A percentile compares a stretch with the other conserved stretches of the same genome.
phyloP scores from a whole-genome alignment of 2,113 vertebrate species.

The Potamarius usumacintae region DNA sequence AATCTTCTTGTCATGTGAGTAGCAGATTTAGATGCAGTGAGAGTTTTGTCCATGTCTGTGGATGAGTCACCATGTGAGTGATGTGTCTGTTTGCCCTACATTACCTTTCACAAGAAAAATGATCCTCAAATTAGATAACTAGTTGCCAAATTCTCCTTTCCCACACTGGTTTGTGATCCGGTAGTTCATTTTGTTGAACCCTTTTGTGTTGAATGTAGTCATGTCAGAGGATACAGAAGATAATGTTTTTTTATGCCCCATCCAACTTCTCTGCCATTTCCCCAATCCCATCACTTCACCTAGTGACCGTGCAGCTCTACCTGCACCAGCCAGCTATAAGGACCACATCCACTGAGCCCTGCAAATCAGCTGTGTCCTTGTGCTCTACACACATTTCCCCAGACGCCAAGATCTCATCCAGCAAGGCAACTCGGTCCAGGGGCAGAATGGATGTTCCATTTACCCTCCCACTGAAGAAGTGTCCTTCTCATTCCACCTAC shows the following conservation, averaged over 20 bases:
- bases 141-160: not conserved
- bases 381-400: conserved; percentile 61
- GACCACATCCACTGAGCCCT: conserved; percentile 64
- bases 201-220: conserved; percentile 37
- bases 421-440: conserved; percentile 62
- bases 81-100: not conserved
- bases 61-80: not conserved
- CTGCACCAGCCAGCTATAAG: conserved; percentile 71
- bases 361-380: conserved; percentile 62
- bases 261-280: conserved; percentile 65
- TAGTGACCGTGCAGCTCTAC: conserved; percentile 79
- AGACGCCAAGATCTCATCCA: conserved; percentile 62
- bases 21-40: not conserved
- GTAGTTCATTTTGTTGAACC: conserved; percentile 3
- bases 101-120: conserved; percentile 6
- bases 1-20: conserved; percentile 7
- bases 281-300: conserved; percentile 62
- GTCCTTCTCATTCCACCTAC: conserved; percentile 69
- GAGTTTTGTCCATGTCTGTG: not conserved
- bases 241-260: conserved; percentile 54
- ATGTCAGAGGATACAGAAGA: conserved; percentile 9
- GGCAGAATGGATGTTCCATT: conserved; percentile 68
- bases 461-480: conserved; percentile 71
- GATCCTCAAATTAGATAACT: not conserved
- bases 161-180: not conserved